phyloP scores from a whole-genome alignment of 2,797 vertebrate genomes.

The Phalloptychus januarius region DNA sequence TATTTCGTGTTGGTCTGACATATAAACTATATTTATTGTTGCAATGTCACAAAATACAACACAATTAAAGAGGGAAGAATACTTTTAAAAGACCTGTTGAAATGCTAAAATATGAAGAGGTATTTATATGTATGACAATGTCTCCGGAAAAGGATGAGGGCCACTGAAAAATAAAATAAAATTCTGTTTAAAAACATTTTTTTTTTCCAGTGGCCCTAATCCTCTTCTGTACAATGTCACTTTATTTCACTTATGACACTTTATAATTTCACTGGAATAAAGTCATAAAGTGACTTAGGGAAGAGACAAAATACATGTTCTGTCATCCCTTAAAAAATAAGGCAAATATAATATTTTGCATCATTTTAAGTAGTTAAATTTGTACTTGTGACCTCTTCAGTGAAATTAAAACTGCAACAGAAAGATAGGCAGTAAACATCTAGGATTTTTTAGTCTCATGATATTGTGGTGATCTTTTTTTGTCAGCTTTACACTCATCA shows the following conservation, averaged over 20 bases:
- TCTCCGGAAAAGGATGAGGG: too few species aligned
- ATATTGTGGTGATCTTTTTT: neutral
- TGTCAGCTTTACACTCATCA: neutral
- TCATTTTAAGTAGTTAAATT: neutral
- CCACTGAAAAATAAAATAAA: too few species aligned
- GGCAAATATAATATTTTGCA: neutral
- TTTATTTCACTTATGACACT: neutral
- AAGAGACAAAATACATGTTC: neutral
- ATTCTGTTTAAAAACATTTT: too few species aligned
- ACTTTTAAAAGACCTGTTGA: neutral
- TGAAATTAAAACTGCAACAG: neutral
- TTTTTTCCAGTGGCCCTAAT: too few species aligned
- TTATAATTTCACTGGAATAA: neutral
- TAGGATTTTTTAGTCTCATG: neutral
- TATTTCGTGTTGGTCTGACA: neutral
- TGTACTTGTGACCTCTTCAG: neutral
- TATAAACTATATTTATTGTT: neutral
- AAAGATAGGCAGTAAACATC: neutral
- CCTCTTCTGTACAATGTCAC: too few species aligned
- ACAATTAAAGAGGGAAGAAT: neutral
- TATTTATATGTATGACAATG: neutral
- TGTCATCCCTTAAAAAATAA: neutral
- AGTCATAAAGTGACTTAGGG: too few species aligned
- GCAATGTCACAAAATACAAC: neutral
- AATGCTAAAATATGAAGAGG: neutral